These are phyloP conservation scores for Fukomys damarensis DNA, from an alignment of 2,113 vertebrate genomes.

Conservation along the genomic window DNA sequence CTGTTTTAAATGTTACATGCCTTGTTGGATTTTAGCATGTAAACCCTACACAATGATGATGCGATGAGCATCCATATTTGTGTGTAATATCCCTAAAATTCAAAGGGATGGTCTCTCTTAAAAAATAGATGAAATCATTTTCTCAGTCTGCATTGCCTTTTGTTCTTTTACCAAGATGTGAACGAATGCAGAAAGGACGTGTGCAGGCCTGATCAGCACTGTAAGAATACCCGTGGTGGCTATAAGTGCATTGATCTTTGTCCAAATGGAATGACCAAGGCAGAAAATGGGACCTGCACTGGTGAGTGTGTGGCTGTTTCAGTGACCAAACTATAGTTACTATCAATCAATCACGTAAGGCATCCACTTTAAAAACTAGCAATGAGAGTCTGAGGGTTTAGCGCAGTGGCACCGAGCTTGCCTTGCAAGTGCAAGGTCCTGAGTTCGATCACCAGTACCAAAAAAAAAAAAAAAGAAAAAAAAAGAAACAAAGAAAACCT, in stretches of 20 bases:
- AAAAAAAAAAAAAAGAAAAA: too few relatives aligned
- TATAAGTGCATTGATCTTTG: slow-evolving; percentile 98
- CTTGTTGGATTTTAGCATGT: background rate
- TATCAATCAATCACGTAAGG: background rate
- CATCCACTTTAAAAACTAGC: background rate
- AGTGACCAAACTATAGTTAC: background rate
- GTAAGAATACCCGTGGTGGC: slow-evolving; percentile 96
- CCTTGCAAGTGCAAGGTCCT: too few relatives aligned
- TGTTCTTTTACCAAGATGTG: slow-evolving; percentile 88
- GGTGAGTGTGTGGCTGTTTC: slow-evolving; percentile 87
- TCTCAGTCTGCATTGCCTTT: background rate
- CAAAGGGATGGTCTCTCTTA: background rate
- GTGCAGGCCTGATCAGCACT: slow-evolving; percentile 95
- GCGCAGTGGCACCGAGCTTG: too few relatives aligned
- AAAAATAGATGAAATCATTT: background rate
- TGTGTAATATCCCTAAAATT: slow-evolving; percentile 5
- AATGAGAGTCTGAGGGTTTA: too few relatives aligned
- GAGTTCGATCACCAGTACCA: too few relatives aligned
- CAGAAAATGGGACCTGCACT: slow-evolving; percentile 93
- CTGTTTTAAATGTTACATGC: slow-evolving; percentile 1
- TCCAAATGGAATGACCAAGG: slow-evolving; percentile 95
- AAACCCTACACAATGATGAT: background rate
- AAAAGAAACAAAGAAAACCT: too few relatives aligned
- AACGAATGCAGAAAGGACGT: slow-evolving; percentile 97
- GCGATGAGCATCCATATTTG: background rate